A percentile compares a stretch with the other conserved stretches of the same genome.
Conservation (phyloP, 2,797 vertebrate species). For the Halcyon badia region DNA sequence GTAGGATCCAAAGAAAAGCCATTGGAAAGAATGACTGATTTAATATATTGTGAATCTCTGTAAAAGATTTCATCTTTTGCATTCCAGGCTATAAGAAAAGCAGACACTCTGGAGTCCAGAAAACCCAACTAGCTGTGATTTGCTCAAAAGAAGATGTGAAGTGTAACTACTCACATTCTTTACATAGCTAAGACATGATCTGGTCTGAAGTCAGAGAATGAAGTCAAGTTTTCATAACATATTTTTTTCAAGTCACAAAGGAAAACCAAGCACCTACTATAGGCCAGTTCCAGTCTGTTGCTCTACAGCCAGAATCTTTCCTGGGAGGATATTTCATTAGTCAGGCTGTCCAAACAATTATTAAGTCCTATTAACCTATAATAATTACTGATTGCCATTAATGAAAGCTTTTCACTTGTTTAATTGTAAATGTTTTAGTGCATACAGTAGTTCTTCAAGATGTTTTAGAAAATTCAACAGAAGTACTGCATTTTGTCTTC, state of each 20-base stretch:
- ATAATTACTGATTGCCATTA: background rate
- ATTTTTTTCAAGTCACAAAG: background rate
- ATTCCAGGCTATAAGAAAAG: background rate
- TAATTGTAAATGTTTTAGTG: background rate
- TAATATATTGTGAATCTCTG: background rate
- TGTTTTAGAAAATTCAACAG: background rate
- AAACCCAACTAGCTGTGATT: background rate
- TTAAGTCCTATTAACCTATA: background rate
- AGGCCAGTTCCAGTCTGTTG: background rate
- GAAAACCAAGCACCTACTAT: background rate
- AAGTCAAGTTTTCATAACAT: background rate
- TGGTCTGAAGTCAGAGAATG: background rate
- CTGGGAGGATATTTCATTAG: background rate
- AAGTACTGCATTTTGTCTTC: background rate
- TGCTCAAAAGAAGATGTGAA: background rate
- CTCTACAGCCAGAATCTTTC: background rate
- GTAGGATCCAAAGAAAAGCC: background rate
- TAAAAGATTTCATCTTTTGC: background rate
- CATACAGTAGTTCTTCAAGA: background rate
- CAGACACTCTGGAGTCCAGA: background rate
- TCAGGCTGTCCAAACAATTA: background rate
- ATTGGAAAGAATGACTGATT: background rate
- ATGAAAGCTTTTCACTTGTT: background rate
- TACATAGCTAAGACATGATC: background rate
- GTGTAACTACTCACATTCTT: background rate